Conservation (phyloP, 2,888 invertebrate genomes). For the Caenorhabditis sp. region DNA sequence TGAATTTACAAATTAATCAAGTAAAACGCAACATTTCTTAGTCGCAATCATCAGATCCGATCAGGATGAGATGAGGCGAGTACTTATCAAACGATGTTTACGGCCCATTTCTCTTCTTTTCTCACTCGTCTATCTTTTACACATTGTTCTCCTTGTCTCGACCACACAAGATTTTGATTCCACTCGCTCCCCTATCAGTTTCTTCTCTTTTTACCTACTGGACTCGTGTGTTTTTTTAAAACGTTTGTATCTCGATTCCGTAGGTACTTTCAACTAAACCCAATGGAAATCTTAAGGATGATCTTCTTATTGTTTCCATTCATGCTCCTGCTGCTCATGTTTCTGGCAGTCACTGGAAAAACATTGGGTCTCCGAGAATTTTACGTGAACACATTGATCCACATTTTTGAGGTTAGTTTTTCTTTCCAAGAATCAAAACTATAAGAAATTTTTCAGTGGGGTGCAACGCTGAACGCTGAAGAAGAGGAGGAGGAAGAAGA, state of each 20-base stretch:
- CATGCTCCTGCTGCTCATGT: slow-evolving; percentile 87
- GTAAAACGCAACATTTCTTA: slow-evolving; percentile 14
- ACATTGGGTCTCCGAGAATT: slow-evolving; percentile 92
- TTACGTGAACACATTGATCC: slow-evolving; percentile 91
- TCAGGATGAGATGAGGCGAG: slow-evolving; percentile 20
- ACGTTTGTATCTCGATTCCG: too few species aligned
- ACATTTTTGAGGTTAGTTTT: slow-evolving; percentile 92
- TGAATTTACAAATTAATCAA: background rate
- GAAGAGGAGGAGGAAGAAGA: slow-evolving; percentile 39
- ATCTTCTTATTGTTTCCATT: slow-evolving; percentile 78
- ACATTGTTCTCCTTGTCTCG: slow-evolving; percentile 18
- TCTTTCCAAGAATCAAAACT: too few species aligned
- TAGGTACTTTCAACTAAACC: too few species aligned
- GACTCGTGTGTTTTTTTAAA: slow-evolving; percentile 1
- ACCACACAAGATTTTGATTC: slow-evolving; percentile 26
- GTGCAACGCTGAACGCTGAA: slow-evolving; percentile 50
- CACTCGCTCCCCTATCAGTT: slow-evolving; percentile 2
- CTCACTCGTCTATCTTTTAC: slow-evolving; percentile 28
- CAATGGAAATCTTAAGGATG: slow-evolving; percentile 64
- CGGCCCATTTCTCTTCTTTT: slow-evolving; percentile 40
- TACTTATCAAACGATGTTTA: slow-evolving; percentile 52
- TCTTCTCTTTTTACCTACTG: too few species aligned
- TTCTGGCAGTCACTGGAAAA: slow-evolving; percentile 93
- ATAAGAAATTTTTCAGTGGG: slow-evolving; percentile 76
- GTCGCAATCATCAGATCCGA: slow-evolving; percentile 26